Evolutionary conservation across 2,113 vertebrate species (phyloP).

Genomic region (Siphamia tubifer): DNA sequence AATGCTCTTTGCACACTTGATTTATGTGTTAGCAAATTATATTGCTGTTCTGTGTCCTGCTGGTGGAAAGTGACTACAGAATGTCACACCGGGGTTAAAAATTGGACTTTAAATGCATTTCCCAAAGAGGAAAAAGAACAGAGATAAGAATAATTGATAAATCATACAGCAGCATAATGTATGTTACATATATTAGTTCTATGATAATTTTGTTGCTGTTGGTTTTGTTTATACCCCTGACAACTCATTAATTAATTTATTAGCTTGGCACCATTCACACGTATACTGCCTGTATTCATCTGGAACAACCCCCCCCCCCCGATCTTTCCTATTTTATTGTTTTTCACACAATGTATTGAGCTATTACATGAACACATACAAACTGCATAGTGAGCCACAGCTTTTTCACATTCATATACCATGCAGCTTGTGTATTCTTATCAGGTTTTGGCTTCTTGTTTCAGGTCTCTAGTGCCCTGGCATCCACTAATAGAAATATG

Average conservation of each 20-base stretch:
- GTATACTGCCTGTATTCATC: slow-evolving; percentile 2
- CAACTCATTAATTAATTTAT: neutral
- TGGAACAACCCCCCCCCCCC: slow-evolving; percentile 22
- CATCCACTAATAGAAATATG: neutral
- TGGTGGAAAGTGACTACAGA: slow-evolving; percentile 51
- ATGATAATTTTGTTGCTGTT: slow-evolving; percentile 30
- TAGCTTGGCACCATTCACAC: neutral
- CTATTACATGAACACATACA: neutral
- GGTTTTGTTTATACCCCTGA: slow-evolving; percentile 17
- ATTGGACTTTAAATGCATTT: slow-evolving; percentile 24
- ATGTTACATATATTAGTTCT: slow-evolving; percentile 38
- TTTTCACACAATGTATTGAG: neutral
- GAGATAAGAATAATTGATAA: slow-evolving; percentile 11
- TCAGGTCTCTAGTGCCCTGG: neutral
- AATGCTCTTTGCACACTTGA: slow-evolving; percentile 82
- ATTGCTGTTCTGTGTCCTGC: slow-evolving; percentile 70
- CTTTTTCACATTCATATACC: neutral
- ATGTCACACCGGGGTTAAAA: slow-evolving; percentile 52
- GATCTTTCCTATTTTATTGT: neutral
- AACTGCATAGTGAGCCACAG: neutral
- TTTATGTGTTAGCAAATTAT: slow-evolving; percentile 80
- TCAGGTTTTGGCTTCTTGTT: neutral
- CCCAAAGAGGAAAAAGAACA: slow-evolving; percentile 9
- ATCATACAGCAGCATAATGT: neutral
- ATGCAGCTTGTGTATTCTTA: neutral